Conservation (phyloP, 1,140 invertebrate genomes). For the Lepidotrigona ventralis region DNA sequence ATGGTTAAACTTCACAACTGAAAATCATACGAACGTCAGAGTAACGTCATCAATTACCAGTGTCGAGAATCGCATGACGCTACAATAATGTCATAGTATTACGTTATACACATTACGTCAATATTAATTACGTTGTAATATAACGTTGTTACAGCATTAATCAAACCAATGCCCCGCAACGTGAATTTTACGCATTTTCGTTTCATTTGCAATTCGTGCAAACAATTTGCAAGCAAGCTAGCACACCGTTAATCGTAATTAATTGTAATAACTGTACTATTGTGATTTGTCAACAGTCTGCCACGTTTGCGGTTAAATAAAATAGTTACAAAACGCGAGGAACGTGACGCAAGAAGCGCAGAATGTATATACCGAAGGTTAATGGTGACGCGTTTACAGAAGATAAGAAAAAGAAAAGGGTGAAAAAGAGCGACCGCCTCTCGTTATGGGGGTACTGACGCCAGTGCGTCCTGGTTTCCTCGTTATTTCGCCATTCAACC, state of each 20-base stretch:
- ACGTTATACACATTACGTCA: too few species aligned
- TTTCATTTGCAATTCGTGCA: background rate
- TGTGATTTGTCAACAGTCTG: too few species aligned
- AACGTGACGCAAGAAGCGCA: background rate
- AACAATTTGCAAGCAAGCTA: too few species aligned
- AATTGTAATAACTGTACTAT: too few species aligned
- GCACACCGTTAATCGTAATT: too few species aligned
- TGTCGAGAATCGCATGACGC: too few species aligned
- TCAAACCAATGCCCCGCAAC: background rate
- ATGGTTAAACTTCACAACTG: too few species aligned
- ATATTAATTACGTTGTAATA: too few species aligned
- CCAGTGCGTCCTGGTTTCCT: conserved; percentile 27
- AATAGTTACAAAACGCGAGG: background rate
- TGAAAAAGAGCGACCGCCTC: background rate
- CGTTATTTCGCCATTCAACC: conserved; percentile 34
- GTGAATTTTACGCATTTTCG: background rate
- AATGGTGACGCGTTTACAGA: conserved; percentile 3
- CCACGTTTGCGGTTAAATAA: background rate
- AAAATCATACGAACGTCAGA: too few species aligned
- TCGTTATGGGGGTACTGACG: background rate
- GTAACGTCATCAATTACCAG: too few species aligned
- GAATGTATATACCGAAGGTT: background rate
- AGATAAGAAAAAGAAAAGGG: background rate
- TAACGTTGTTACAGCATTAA: too few species aligned
- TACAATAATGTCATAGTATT: too few species aligned